Evolutionary conservation across 2,888 invertebrate species (phyloP), one percentile per base, ranked within the genome.

Genomic region (Nebria brevicollis): DNA sequence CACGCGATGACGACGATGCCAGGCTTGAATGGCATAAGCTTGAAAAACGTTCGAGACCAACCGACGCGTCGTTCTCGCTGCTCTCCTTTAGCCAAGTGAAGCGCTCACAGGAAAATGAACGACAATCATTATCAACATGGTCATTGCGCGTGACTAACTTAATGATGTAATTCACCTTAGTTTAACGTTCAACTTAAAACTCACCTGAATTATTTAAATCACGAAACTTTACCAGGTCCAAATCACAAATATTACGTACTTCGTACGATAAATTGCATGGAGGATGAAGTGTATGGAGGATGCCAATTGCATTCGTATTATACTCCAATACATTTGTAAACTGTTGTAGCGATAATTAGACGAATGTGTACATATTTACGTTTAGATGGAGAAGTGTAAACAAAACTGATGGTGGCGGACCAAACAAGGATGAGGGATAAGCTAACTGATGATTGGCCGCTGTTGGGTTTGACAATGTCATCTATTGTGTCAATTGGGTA

Each of bases 401-500:
- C 54, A 54, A 54, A 54, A 54, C 11, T 54, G 54, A 11, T 54
- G 54, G 8, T 54, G 13, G 54, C 4, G 8, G 54, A 54, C 54
- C 1, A 54, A 13, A 54, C 54, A 8, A 54, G 54, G 11, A 54
- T 54, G 54, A 54, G 54, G 54, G 8, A 54, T 54, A 8, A 3
- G 54, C 74, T 25, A 72, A 77, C 72, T 43, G 65, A 78, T 72
- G 65, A 80, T 66, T 25, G 10, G 64, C 15, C 75, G 42, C 41
- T 66, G 54, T 80, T 34, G 72, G 75, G 54, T 7, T 75, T 80
- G 75, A 80, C 80, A 80, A 41, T 80, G 75, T 80, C 80, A 80
- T 80, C 75, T 70, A 64, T 72, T 80, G 80, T 80, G 80, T 80
- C 80, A 80, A 80, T 80, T 80, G 80, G 80, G 66, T 80, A 80